phyloP scores from a whole-genome alignment of 2,113 vertebrate genomes.

The Tragelaphus scriptus region DNA sequence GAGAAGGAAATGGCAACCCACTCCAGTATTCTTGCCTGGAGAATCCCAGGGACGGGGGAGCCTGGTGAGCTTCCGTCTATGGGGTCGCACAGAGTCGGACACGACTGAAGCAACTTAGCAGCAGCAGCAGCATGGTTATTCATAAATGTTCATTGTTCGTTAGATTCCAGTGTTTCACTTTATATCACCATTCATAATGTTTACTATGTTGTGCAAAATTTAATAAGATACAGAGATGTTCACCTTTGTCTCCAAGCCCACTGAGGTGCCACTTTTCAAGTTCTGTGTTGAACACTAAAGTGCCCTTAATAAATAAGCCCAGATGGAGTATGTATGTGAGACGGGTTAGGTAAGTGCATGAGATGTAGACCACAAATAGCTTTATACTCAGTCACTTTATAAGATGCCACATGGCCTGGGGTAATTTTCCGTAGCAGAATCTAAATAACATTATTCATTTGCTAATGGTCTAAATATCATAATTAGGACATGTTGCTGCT shows the following conservation, averaged over 20 bases:
- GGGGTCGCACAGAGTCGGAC: too few relatives aligned
- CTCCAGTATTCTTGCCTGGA: too few relatives aligned
- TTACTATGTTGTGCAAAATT: constrained; percentile 33
- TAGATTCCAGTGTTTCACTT: background rate
- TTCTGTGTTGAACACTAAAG: constrained; percentile 7
- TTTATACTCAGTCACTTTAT: constrained; percentile 29
- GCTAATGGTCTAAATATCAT: constrained; percentile 67
- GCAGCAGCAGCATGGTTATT: too few relatives aligned
- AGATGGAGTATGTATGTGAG: constrained; percentile 43
- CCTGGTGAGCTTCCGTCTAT: too few relatives aligned
- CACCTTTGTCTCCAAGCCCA: constrained; percentile 25
- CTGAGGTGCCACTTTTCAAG: constrained; percentile 51
- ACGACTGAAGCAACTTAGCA: too few relatives aligned
- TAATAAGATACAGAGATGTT: constrained; percentile 29
- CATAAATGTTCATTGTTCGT: constrained; percentile 16
- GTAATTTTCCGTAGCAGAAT: constrained; percentile 66
- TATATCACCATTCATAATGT: background rate
- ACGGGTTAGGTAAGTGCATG: background rate
- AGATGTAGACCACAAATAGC: constrained; percentile 46
- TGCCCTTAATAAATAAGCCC: constrained; percentile 54
- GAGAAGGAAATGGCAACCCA: too few relatives aligned
- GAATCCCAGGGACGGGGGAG: too few relatives aligned
- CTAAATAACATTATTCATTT: constrained; percentile 64
- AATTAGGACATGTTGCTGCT: constrained; percentile 60
- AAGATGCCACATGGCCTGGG: constrained; percentile 60